Evolutionary conservation across 2,797 vertebrate genomes (phyloP).

Genomic region (Anguilla anguilla): DNA sequence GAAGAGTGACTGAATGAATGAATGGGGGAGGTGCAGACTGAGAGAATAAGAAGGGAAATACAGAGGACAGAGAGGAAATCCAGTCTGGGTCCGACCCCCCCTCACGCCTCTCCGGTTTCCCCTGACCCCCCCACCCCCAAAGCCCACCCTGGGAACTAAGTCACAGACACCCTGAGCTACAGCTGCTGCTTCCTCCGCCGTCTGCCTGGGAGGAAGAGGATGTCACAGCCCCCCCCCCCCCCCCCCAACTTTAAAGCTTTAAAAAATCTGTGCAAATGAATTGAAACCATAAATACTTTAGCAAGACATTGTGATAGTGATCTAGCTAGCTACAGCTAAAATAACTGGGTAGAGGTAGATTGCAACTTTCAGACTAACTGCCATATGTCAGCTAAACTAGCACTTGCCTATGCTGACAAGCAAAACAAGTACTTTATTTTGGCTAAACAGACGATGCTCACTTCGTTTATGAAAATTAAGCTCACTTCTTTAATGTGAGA

Average conservation of each 20-base stretch:
- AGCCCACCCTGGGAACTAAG: neutral
- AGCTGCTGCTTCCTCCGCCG: conserved; percentile 11
- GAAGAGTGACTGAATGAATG: neutral
- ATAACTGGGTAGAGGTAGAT: neutral
- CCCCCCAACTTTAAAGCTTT: neutral
- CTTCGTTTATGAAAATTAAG: neutral
- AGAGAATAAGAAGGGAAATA: neutral
- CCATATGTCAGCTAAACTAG: no score
- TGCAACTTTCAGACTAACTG: no score
- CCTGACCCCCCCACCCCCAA: neutral
- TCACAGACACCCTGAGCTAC: conserved; percentile 14
- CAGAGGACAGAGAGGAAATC: conserved; percentile 6
- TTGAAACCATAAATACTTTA: neutral
- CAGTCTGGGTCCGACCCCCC: neutral
- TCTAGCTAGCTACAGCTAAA: neutral
- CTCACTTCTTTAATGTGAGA: neutral
- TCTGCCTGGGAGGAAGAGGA: conserved; percentile 36
- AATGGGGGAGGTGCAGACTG: neutral
- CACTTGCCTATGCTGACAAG: no score
- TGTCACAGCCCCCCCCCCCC: neutral
- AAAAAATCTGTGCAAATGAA: neutral
- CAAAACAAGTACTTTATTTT: neutral
- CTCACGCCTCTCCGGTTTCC: neutral
- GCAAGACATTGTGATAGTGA: neutral
- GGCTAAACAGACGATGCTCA: neutral